A percentile compares a stretch with the other conserved stretches of the same genome.
Evolutionary conservation across 2,888 invertebrate species (phyloP).

Genomic region (Meghimatium bilineatum): DNA sequence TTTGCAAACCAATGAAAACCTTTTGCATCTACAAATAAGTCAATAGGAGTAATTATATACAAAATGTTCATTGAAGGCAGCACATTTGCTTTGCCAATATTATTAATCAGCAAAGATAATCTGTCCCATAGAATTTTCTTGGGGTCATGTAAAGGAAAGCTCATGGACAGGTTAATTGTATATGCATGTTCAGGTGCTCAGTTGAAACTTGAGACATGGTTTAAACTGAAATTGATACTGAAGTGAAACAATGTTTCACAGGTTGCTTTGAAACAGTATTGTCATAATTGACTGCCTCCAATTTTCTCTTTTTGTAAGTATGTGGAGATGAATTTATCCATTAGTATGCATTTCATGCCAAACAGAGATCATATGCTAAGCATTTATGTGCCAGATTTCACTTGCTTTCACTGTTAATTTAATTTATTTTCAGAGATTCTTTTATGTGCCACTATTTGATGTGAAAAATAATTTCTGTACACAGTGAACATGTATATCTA

Average conservation of each 20-base stretch:
- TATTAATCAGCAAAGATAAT: neutral
- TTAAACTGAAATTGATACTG: neutral
- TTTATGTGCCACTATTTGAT: neutral
- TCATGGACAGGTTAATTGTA: neutral
- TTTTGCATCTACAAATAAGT: neutral
- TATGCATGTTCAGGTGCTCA: neutral
- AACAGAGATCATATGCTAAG: constrained; percentile 8
- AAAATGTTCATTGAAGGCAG: constrained; percentile 12
- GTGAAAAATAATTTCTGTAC: neutral
- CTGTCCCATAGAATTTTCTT: neutral
- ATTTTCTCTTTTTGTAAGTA: neutral
- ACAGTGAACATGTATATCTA: neutral
- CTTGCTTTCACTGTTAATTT: neutral
- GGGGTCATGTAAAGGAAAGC: neutral
- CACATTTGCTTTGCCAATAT: neutral
- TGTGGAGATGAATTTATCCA: neutral
- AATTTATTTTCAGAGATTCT: constrained; percentile 15
- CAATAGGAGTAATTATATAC: neutral
- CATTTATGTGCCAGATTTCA: constrained; percentile 4
- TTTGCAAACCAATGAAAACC: neutral
- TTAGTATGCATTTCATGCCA: constrained; percentile 11
- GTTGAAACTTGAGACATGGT: neutral
- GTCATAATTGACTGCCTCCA: neutral
- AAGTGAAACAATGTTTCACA: neutral
- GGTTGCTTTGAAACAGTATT: neutral